phyloP scores from a whole-genome alignment of 2,797 vertebrate species.

The Mus caroli region DNA sequence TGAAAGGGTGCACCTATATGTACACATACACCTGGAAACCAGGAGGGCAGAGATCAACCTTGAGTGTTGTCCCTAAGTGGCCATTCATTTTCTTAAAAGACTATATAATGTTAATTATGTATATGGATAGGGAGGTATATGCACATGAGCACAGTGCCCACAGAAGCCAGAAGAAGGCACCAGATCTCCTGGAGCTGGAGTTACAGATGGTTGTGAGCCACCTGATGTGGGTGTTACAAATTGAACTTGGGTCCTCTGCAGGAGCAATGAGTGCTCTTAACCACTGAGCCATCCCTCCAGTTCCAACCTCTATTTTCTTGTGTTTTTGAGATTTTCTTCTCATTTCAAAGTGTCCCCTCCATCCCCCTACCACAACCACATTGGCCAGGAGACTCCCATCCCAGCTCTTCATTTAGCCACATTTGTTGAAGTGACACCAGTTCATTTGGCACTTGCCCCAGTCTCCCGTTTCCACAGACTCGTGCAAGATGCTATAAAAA shows the following conservation, averaged over 20 bases:
- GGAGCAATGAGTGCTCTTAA: not conserved
- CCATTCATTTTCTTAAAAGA: not conserved
- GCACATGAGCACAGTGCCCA: not conserved
- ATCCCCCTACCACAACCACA: constrained; percentile 62
- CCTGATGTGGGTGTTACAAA: not conserved
- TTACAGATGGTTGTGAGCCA: not conserved
- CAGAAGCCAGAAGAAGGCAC: not conserved
- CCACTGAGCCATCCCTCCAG: not conserved
- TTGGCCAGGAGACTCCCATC: constrained; percentile 17
- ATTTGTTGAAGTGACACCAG: not conserved
- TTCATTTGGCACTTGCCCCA: not conserved
- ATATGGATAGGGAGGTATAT: not conserved
- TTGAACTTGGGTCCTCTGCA: not conserved
- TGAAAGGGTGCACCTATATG: not conserved
- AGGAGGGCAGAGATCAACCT: not conserved
- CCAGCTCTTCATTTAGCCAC: not conserved
- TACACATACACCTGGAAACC: not conserved
- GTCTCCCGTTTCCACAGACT: not conserved
- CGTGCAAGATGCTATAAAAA: not conserved
- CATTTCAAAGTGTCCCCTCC: constrained; percentile 62
- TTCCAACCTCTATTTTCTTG: not conserved
- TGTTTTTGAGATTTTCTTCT: constrained; percentile 29
- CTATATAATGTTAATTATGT: not conserved
- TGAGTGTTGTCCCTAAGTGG: not conserved
- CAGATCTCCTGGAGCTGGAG: not conserved